Base-by-base conservation (phyloP, 2,888 invertebrate species). In the Drosophila colorata region DNA sequence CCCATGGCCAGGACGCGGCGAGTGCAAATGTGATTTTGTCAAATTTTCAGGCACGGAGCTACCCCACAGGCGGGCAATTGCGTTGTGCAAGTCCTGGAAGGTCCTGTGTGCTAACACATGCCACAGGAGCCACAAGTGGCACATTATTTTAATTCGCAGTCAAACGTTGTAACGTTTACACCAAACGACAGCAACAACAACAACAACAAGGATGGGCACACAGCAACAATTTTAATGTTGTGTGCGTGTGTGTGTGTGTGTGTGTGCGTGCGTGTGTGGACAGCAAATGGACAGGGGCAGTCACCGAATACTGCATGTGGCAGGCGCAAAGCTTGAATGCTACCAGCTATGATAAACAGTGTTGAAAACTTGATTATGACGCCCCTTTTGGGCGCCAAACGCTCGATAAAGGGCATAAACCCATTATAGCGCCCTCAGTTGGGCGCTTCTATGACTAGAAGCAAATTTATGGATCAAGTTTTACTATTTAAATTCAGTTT, bases 141-240 rank as follows among this genome's bases (percentile, higher is more conserved):
- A 89, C 85, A 89, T 90, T 88, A 88, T 85, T 90, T 90, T 85
- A 86, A 87, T 81, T 80, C 74, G 79, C 80, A 87, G 84, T 83
- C 83, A 85, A 83, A 88, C 83, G 81, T 60, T 77, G 77, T 74
- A 81, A 71, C 87, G 74, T 87, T 87, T 75, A 85, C 84, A 84
- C 84, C 72, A 51, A 53, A 28, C 25, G 38, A 38, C 51, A 25
- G 13, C 25, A 52, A 37, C 63, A 20, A 47, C 51, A 57, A 31
- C 60, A 51, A 38, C 40, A 41, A 40, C 43, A 25, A 47, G 40
- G 2, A 41, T 59, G 57, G 63, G 69, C 58, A 63, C 77, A 71
- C 61, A 58, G 46, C 69, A 69, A 66, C 65, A 66, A 64, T 73
- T 77, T 51, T 7, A 11, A 13, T 18, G 16, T 14, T 63, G 63